These are phyloP conservation scores for Otocyon megalotis DNA, from an alignment of 2,113 vertebrate species.

Conservation along the genomic window DNA sequence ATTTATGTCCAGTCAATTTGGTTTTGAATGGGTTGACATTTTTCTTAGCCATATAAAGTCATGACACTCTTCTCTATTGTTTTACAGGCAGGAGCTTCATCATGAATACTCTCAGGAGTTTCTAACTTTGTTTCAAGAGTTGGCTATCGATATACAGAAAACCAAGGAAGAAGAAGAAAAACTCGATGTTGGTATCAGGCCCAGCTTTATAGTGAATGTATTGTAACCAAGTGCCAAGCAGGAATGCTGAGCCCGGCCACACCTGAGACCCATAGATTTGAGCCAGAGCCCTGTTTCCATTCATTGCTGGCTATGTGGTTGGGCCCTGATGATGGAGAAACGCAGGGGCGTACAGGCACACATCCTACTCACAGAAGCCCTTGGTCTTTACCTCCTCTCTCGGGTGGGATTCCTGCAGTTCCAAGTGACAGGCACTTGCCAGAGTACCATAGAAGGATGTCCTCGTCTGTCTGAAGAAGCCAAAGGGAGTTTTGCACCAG, in stretches of 20 bases:
- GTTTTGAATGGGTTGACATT: not conserved
- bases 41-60: not conserved
- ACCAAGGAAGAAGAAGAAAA: conserved; percentile 93
- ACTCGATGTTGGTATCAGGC: conserved; percentile 86
- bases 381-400: not conserved
- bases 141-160: conserved; percentile 90
- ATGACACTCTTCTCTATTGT: conserved; percentile 30
- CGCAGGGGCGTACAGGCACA: not conserved
- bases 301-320: not conserved
- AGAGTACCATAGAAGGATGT: not conserved
- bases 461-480: not conserved
- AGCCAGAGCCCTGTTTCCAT: not conserved
- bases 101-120: conserved; percentile 92
- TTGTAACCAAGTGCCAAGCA: not conserved
- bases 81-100: conserved; percentile 90
- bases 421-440: not conserved
- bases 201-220: not conserved
- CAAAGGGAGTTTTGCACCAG: not conserved
- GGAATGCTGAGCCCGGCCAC: not conserved
- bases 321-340: not conserved
- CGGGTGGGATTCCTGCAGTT: not conserved
- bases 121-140: conserved; percentile 90
- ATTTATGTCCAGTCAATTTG: not conserved
- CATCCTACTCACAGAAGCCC: not conserved
- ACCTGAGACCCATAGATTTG: not conserved